Conservation (phyloP, 2,888 invertebrate genomes). For the Pristionchus exspectatus region DNA sequence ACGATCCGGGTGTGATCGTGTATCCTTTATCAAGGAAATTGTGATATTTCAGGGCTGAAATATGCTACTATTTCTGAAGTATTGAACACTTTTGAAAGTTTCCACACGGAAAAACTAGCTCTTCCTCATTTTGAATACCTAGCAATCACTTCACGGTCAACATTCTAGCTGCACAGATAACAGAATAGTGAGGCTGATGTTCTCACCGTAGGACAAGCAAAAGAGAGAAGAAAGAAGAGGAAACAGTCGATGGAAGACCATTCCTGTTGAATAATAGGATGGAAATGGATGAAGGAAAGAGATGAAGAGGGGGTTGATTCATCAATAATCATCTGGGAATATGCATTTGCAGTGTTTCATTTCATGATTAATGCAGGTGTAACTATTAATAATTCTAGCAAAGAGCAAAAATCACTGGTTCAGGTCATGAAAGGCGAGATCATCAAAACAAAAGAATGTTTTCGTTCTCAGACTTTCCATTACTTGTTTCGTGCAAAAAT, state of each 20-base stretch:
- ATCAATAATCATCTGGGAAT: neutral
- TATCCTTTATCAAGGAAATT: neutral
- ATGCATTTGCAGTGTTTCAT: neutral
- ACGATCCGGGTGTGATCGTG: neutral
- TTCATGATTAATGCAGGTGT: no score
- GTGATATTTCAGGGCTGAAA: neutral
- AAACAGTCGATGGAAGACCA: neutral
- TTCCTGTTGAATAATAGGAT: neutral
- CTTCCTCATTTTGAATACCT: neutral
- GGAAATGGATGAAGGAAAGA: neutral
- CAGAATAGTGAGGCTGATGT: neutral
- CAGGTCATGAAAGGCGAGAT: no score
- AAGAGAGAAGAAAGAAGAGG: constrained; percentile 7
- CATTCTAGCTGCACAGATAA: neutral
- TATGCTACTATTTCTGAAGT: neutral
- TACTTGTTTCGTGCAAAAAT: neutral
- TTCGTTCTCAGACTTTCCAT: no score
- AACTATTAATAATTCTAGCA: no score
- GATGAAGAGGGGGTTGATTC: neutral
- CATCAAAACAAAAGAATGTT: no score
- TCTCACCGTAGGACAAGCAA: neutral
- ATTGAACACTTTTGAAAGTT: no score
- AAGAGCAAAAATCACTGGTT: no score
- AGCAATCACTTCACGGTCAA: neutral
- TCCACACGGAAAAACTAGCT: no score